Evolutionary conservation across 2,888 invertebrate genomes (phyloP).

Genomic region (Pseudococcus viburni): DNA sequence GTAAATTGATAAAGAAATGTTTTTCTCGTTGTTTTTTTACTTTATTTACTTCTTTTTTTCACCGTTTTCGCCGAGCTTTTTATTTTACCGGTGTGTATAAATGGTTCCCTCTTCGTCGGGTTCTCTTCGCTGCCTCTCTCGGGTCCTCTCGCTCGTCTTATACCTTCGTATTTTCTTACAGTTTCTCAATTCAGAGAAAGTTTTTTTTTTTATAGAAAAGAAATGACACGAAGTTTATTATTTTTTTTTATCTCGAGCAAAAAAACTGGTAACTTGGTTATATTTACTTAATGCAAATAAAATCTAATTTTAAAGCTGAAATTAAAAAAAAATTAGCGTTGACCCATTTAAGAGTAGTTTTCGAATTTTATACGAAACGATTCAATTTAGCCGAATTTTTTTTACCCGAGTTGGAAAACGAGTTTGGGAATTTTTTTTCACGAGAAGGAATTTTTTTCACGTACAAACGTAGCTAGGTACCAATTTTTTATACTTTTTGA

Average conservation of each 20-base stretch:
- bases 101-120: neutral
- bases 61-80: neutral
- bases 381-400: neutral
- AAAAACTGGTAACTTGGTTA: neutral
- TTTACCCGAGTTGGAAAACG: neutral
- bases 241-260: neutral
- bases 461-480: neutral
- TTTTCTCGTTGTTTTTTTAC: neutral
- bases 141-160: neutral
- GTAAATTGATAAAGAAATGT: conserved; percentile 43
- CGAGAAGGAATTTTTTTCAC: neutral
- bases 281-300: neutral
- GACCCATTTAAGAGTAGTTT: neutral
- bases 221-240: neutral
- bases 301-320: neutral
- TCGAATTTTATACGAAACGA: neutral
- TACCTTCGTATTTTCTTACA: neutral
- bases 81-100: neutral
- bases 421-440: neutral
- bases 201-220: neutral
- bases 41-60: neutral
- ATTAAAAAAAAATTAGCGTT: conserved; percentile 5
- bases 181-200: neutral
- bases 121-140: neutral
- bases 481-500: neutral